Evolutionary conservation across 2,797 vertebrate species (phyloP).

Genomic region (Platyrinchus mystaceus): DNA sequence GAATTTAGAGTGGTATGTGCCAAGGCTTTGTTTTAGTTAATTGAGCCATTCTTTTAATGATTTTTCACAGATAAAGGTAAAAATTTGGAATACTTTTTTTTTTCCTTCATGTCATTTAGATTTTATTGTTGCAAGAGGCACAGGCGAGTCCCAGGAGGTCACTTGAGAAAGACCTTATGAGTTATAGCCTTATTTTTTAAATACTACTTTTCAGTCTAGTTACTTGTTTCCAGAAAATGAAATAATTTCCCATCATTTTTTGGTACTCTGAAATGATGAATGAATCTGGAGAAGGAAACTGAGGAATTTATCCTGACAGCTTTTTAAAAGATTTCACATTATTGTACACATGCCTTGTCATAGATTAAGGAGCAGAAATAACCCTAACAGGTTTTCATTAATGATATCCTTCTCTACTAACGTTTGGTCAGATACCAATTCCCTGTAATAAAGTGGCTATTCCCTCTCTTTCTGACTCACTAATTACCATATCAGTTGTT

Average conservation of each 20-base stretch:
- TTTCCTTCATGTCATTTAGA: background rate
- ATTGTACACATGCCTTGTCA: slow-evolving; percentile 50
- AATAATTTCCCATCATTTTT: slow-evolving; percentile 70
- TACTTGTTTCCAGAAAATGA: slow-evolving; percentile 71
- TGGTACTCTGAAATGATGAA: slow-evolving; percentile 75
- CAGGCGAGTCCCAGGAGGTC: slow-evolving; percentile 19
- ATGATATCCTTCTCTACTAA: slow-evolving; percentile 43
- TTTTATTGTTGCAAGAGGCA: background rate
- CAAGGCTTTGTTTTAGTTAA: slow-evolving; percentile 2
- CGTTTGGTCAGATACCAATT: slow-evolving; percentile 35
- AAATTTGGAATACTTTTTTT: slow-evolving; percentile 31
- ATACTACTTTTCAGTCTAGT: slow-evolving; percentile 58
- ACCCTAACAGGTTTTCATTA: slow-evolving; percentile 59
- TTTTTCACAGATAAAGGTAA: background rate
- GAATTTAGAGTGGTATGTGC: background rate
- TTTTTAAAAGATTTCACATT: slow-evolving; percentile 71
- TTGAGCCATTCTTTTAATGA: background rate
- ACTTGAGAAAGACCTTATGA: slow-evolving; percentile 25
- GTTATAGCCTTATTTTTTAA: slow-evolving; percentile 65
- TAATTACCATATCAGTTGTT: slow-evolving; percentile 75
- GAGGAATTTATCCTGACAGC: slow-evolving; percentile 47
- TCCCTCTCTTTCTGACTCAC: slow-evolving; percentile 52
- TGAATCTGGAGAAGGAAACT: slow-evolving; percentile 66
- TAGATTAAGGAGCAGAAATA: slow-evolving; percentile 25
- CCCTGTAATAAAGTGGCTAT: slow-evolving; percentile 51